Base-by-base conservation (phyloP, 2,888 invertebrate genomes). In the Drosophila rellima region DNA sequence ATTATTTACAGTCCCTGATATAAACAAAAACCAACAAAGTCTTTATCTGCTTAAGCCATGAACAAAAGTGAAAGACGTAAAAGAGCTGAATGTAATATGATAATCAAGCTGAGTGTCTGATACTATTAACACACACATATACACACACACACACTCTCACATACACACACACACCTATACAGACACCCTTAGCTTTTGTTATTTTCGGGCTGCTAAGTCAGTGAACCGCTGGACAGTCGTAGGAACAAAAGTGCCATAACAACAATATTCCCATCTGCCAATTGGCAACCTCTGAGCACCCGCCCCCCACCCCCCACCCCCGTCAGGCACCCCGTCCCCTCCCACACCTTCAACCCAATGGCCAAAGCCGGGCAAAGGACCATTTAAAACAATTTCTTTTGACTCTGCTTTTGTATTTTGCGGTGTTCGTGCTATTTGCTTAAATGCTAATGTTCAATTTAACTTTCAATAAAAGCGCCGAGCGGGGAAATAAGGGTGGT, bases 51-150 rank as follows among this genome's bases (percentile, higher is more conserved):
- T 70, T 57, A 39, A 40, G 13, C 39, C 40, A 33, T 40, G 47
- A 47, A 66, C 57, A 62, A 59, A 59, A 40, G 52, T 17, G 47
- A 63, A 55, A 39, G 60, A 65, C 63, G 69, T 72, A 81, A 81
- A 74, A 67, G 74, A 76, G 51, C 67, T 59, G 63, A 84, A 72
- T 64, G 88, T 78, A 82, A 87, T 81, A 87, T 78, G 88, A 87
- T 83, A 83, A 83, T 83, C 82, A 78, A 78, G 69, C 61, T 72
- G 79, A 87, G 88, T 83, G 82, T 66, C 84, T 40, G 62, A 39
- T 65, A 74, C 47, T 44, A 15, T 31, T 40, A 57, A 55, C 39
- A 59, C 29, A 26, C 17, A 23, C 56, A 26, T 37, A 56, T 44
- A 56, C 59, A 61, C 61, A 33, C 33, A 35, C 45, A 37, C 40